Base-by-base conservation (phyloP, 1,140 invertebrate species). In the Helicoverpa armigera region DNA sequence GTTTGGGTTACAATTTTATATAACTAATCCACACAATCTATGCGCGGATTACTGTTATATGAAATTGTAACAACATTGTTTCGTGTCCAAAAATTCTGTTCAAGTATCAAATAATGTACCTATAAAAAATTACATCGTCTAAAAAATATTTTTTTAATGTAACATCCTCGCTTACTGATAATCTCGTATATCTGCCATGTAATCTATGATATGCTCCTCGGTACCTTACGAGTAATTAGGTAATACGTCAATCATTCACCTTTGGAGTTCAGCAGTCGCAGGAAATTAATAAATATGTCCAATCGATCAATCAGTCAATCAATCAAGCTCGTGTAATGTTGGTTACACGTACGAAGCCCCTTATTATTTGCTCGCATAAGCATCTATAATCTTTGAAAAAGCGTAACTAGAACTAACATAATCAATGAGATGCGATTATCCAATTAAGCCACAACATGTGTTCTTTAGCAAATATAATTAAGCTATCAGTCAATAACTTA, bases 381-480 rank as follows among this genome's bases (percentile, higher is more conserved):
- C 63, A 48, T 14, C 1, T 18, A 48, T 43, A 48, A 48, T 11
- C 48, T 31, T 67, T 16, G 7, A 48, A 48, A 67, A 11, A 48
- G n/a, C 56, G 16, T 75, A 60, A 75, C 51, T 35, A 63, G 13
- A 11, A 67, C 43, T 35, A 3, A 50, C 48, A 72, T 29, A 11
- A 54, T 35, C 61, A 63, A 63, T 29, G 61, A 50, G 23, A 9
- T 54, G 14, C 43, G n/a, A 72, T 72, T 54, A 72, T 72, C 50
- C 69, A 72, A 67, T 23, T 72, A 54, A 50, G n/a, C n/a, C 50
- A 12, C 51, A 54, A 72, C 50, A 72, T 72, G 31, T 63, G 50
- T 72, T 72, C 69, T 54, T 72, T 54, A 54, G 10, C 69, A 72
- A 72, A 72, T 18, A 72, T 72, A 74, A 74, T 74, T 74, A 74